These are phyloP conservation scores for Porites cylindrica DNA, from an alignment of 92 coral and sea anemone species.

Conservation along the genomic window DNA sequence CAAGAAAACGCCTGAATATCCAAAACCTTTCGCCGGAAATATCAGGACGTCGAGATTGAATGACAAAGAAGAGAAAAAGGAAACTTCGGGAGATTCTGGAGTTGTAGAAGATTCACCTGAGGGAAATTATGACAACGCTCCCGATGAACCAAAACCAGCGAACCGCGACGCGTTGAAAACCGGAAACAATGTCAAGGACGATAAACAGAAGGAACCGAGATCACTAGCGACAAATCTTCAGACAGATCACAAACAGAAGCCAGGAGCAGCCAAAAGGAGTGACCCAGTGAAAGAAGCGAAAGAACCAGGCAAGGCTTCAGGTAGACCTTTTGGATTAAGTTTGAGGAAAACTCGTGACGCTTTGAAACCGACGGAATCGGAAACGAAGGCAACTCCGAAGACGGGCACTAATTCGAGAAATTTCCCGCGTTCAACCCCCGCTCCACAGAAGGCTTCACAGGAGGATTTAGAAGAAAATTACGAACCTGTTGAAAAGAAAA, in stretches of 20 bases:
- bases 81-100: constrained; percentile 84
- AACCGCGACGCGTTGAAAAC: constrained; percentile 50
- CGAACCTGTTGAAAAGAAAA: constrained; percentile 32
- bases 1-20: constrained; percentile 44
- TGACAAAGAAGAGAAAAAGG: constrained; percentile 48
- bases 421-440: constrained; percentile 19
- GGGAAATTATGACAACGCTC: constrained; percentile 67
- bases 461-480: constrained; percentile 59
- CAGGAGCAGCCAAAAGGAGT: constrained; percentile 7
- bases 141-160: constrained; percentile 43
- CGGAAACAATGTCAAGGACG: constrained; percentile 51
- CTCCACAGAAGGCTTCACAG: constrained; percentile 35
- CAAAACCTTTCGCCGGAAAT: constrained; percentile 48
- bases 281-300: constrained; percentile 20
- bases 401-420: constrained; percentile 1
- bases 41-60: constrained; percentile 14
- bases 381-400: constrained; percentile 42
- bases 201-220: constrained; percentile 49
- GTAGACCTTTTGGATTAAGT: constrained; percentile 38
- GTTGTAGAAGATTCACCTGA: constrained; percentile 66
- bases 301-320: constrained; percentile 47
- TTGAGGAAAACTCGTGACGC: constrained; percentile 36
- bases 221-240: constrained; percentile 34
- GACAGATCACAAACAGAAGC: constrained; percentile 34
- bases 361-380: constrained; percentile 6